A percentile compares a stretch with the other conserved stretches of the same genome.
Conservation (phyloP, 1,140 invertebrate species). For the Drosophila melanogaster region Release_6_plus_ISO1_MT NC_004354.4:13256501-13257000, state of each 20-base stretch:
- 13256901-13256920: not conserved
- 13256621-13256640: conserved; percentile 73
- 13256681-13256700: conserved; percentile 67
- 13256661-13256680: conserved; percentile 82
- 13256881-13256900: conserved; percentile 35
- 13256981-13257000: conserved; percentile 8
- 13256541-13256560: not conserved
- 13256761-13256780: not conserved
- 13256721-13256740: conserved; percentile 70
- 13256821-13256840: conserved; percentile 2
- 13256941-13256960: conserved; percentile 1
- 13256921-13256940: conserved; percentile 1
- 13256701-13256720: conserved; percentile 77
- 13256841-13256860: not conserved
- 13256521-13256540: not conserved
- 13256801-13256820: not conserved
- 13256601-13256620: conserved; percentile 83
- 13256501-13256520: not conserved
- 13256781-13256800: not conserved
- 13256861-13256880: not conserved
- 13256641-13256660: conserved; percentile 76
- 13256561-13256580: too few species aligned
- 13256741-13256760: not conserved
- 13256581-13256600: too few species aligned
- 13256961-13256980: too few species aligned